Evolutionary conservation across 1,140 invertebrate species (phyloP), one percentile per base, ranked within the genome.

Genomic region (Diabrotica undecimpunctata): DNA sequence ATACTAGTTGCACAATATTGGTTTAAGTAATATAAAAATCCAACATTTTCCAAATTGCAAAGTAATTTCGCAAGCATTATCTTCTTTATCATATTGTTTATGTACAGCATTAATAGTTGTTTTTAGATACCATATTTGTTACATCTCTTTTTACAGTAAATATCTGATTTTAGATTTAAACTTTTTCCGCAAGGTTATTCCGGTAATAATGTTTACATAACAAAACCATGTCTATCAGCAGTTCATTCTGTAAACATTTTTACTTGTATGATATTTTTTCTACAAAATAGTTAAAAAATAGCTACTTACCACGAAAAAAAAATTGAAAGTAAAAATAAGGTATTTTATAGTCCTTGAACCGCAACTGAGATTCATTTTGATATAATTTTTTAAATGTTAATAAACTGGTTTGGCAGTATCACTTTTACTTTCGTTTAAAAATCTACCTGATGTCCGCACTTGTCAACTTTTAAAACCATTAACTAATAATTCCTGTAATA

Each of bases 261-360:
- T 25, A 25, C 25, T 25, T 25, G 4, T 2, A 25, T 25, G 25
- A 25, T 25, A 25, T 25, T 25, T 25, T 1, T 2, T 25, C 25
- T 25, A 25, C 25, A 25, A 25, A 25, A 25, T 25, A 25, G 4
- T 25, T 25, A 25, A 25, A 25, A 25, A 25, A 25, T 25, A 25
- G 6, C 38, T 38, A 76, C 72, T 75, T 66, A 74, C 73, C 72
- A 75, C 68, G 66, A 76, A 75, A 64, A 77, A 61, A 25, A 75
- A 62, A 64, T 71, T 74, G 37, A 72, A 72, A 7, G 66, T 55
- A 50, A 70, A 73, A 64, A 74, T 65, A 7, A 73, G 50, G 54
- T 74, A 75, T 62, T 78, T 78, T 41, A 77, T 74, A 61, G 66
- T 71, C 51, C 55, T 65, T 35, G 68, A 64, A 74, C 70, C 72